Conservation (phyloP, 2,797 vertebrate genomes). For the Ceryle rudis region DNA sequence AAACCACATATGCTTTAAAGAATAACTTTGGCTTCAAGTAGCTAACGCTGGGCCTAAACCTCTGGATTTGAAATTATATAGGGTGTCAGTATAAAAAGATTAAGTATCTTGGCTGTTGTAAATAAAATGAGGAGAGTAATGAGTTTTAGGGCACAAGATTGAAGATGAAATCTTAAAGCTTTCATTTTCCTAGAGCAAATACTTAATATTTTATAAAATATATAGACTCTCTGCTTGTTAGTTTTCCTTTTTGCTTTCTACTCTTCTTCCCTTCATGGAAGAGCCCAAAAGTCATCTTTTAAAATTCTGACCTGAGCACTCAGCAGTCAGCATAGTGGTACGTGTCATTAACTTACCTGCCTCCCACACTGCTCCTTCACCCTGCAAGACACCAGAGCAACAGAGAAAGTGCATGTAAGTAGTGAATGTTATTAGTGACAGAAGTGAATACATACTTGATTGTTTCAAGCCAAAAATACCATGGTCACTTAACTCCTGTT, state of each 20-base stretch:
- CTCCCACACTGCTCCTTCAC: not conserved
- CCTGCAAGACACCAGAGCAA: not conserved
- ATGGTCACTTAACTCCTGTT: not conserved
- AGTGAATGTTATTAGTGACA: not conserved
- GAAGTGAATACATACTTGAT: not conserved
- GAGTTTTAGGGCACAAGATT: not conserved
- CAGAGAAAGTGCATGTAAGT: not conserved
- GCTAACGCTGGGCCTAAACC: not conserved
- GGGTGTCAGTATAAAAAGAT: not conserved
- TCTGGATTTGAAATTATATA: not conserved
- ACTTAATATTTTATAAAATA: slow-evolving; percentile 11
- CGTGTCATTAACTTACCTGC: not conserved
- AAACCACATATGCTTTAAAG: not conserved
- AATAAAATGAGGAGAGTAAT: not conserved
- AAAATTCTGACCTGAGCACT: not conserved
- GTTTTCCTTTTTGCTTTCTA: not conserved
- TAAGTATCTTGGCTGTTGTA: not conserved
- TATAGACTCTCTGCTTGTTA: not conserved
- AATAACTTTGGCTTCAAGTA: not conserved
- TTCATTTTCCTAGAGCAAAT: not conserved
- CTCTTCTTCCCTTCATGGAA: not conserved
- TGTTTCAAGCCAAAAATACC: not conserved
- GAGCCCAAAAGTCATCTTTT: not conserved
- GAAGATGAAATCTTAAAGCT: not conserved
- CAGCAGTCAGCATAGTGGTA: not conserved